These are phyloP conservation scores for Heliconius ismenius DNA, from an alignment of 2,888 invertebrate species.

Conservation along the genomic window DNA sequence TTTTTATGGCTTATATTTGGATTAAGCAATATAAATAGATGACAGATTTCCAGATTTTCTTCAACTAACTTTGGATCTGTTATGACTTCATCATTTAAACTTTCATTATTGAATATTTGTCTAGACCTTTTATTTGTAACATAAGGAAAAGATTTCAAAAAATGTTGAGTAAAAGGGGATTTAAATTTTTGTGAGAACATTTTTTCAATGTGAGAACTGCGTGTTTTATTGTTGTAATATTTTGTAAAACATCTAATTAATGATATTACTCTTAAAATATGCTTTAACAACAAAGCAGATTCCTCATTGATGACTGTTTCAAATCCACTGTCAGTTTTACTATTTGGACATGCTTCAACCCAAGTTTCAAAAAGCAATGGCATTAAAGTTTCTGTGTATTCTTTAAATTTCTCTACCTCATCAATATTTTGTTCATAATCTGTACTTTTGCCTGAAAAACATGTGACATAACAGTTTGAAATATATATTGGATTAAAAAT, in stretches of 20 bases:
- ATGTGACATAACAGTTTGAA: constrained; percentile 65
- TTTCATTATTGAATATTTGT: constrained; percentile 51
- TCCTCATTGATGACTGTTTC: constrained; percentile 83
- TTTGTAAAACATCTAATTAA: constrained; percentile 79
- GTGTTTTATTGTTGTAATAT: constrained; percentile 60
- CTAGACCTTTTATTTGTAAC: constrained; percentile 69
- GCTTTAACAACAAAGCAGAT: constrained; percentile 83
- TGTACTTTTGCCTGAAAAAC: constrained; percentile 69
- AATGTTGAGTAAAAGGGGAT: constrained; percentile 78
- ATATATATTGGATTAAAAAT: constrained; percentile 62
- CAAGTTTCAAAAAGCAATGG: constrained; percentile 92
- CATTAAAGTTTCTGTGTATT: constrained; percentile 85
- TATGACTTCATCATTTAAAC: constrained; percentile 59
- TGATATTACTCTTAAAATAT: constrained; percentile 83
- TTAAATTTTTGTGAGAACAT: constrained; percentile 80
- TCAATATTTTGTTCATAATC: constrained; percentile 61
- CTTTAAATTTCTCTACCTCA: constrained; percentile 78
- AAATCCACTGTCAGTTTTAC: constrained; percentile 62
- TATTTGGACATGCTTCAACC: constrained; percentile 87
- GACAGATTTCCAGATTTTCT: constrained; percentile 69
- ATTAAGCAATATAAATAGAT: constrained; percentile 76
- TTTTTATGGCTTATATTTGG: constrained; percentile 66
- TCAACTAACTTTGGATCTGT: constrained; percentile 66
- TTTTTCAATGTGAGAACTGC: constrained; percentile 67
- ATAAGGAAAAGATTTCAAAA: constrained; percentile 83